Evolutionary conservation across 2,888 invertebrate genomes (phyloP).

Genomic region (Protonemura montana): DNA sequence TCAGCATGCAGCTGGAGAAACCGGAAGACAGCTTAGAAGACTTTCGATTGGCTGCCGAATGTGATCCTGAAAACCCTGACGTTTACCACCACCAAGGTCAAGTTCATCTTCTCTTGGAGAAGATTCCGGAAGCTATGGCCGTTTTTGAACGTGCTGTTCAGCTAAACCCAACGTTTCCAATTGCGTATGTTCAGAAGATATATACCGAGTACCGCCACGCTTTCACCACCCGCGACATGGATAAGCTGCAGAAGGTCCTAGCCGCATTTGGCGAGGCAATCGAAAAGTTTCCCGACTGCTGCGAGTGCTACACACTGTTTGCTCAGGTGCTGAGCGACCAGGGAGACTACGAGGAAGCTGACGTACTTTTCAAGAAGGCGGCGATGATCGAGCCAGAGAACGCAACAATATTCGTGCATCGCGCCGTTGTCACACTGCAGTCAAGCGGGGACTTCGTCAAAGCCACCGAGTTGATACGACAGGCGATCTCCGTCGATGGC

Average conservation of each 20-base stretch:
- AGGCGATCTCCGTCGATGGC: slow-evolving; percentile 86
- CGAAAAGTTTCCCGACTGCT: slow-evolving; percentile 81
- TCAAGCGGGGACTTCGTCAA: slow-evolving; percentile 84
- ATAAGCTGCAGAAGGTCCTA: slow-evolving; percentile 70
- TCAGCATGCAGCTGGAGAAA: slow-evolving; percentile 81
- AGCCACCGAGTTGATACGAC: slow-evolving; percentile 78
- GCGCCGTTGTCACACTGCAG: slow-evolving; percentile 76
- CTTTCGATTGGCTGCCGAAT: slow-evolving; percentile 77
- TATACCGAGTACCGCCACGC: slow-evolving; percentile 85
- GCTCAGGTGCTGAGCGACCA: slow-evolving; percentile 89
- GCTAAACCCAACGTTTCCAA: slow-evolving; percentile 83
- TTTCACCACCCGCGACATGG: slow-evolving; percentile 67
- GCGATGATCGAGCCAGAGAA: slow-evolving; percentile 83
- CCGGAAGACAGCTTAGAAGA: slow-evolving; percentile 78
- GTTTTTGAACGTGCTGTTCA: slow-evolving; percentile 86
- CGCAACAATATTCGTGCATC: slow-evolving; percentile 86
- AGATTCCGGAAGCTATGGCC: slow-evolving; percentile 78
- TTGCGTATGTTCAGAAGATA: slow-evolving; percentile 89
- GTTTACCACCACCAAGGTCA: slow-evolving; percentile 91
- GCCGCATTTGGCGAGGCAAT: slow-evolving; percentile 78
- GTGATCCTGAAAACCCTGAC: slow-evolving; percentile 84
- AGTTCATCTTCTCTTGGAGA: slow-evolving; percentile 82
- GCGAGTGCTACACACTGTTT: slow-evolving; percentile 87
- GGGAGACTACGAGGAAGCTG: slow-evolving; percentile 83
- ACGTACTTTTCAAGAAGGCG: slow-evolving; percentile 81